phyloP scores from a whole-genome alignment of 2,113 vertebrate genomes.

The Varanus komodoensis region DNA sequence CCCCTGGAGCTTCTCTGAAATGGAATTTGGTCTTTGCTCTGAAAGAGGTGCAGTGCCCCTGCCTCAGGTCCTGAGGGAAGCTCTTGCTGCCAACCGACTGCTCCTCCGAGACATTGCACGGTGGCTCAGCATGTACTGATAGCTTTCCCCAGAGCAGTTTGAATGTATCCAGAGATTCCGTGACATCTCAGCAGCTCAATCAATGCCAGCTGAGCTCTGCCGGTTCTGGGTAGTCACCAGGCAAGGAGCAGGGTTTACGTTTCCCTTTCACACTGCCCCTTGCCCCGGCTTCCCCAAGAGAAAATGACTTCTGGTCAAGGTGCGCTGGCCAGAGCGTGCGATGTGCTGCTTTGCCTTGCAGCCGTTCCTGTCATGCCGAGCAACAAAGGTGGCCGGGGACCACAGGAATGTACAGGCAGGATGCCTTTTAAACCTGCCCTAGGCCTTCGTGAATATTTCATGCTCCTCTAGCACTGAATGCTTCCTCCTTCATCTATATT shows the following conservation, averaged over 20 bases:
- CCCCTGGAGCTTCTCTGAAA: too few species aligned
- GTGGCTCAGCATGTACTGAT: neutral
- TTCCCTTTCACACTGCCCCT: neutral
- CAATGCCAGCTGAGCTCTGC: neutral
- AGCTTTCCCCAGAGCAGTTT: neutral
- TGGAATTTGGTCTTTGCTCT: too few species aligned
- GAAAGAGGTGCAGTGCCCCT: too few species aligned
- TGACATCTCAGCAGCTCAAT: neutral
- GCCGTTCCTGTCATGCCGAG: conserved; percentile 18
- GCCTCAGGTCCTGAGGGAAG: neutral
- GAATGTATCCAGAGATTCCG: neutral
- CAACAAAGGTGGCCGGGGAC: conserved; percentile 4
- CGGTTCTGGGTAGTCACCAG: neutral
- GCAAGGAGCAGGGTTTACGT: neutral
- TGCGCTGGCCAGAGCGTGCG: neutral
- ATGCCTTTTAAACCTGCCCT: conserved; percentile 32
- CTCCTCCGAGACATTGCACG: neutral
- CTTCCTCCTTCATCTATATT: conserved; percentile 41
- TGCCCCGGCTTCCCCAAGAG: too few species aligned
- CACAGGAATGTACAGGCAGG: neutral
- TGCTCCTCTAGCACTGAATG: conserved; percentile 23
- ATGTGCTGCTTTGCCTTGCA: neutral
- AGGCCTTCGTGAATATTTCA: conserved; percentile 26
- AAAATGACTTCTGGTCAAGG: neutral
- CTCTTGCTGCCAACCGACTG: neutral